These are phyloP conservation scores for Leptopilina syphax DNA, from an alignment of 2,888 invertebrate species.

Conservation along the genomic window DNA sequence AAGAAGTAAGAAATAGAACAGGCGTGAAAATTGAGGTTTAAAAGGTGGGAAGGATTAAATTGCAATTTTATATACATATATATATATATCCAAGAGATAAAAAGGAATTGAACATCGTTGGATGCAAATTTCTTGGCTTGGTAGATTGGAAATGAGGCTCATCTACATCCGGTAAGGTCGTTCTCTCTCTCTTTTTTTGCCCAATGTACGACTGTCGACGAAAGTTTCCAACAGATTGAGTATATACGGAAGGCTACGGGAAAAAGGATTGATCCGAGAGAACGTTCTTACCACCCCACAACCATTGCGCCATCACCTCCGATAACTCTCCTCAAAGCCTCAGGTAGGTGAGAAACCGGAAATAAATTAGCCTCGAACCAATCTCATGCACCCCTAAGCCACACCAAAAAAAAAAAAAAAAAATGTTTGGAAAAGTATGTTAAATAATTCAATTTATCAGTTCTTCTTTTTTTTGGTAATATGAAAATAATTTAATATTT, in stretches of 20 bases:
- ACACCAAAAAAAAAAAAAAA: conserved; percentile 59
- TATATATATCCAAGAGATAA: background rate
- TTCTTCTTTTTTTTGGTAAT: too few species aligned
- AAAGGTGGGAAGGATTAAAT: background rate
- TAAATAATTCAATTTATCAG: background rate
- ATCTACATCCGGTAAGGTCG: conserved; percentile 66
- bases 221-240: conserved; percentile 52
- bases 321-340: conserved; percentile 40
- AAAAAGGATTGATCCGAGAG: conserved; percentile 45
- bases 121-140: conserved; percentile 27
- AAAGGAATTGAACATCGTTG: conserved; percentile 20
- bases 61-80: background rate
- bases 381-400: conserved; percentile 46
- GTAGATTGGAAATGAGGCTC: conserved; percentile 63
- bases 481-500: too few species aligned
- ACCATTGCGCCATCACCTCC: too few species aligned
- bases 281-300: conserved; percentile 47
- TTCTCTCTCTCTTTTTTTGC: conserved; percentile 55
- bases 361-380: conserved; percentile 62
- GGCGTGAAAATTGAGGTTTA: background rate
- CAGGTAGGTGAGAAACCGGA: conserved; percentile 67
- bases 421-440: conserved; percentile 61
- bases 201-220: conserved; percentile 44
- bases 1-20: too few species aligned
- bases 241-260: conserved; percentile 47